Evolutionary conservation across 2,888 invertebrate genomes (phyloP), one percentile per base, ranked within the genome.

Genomic region (Altica lythri): DNA sequence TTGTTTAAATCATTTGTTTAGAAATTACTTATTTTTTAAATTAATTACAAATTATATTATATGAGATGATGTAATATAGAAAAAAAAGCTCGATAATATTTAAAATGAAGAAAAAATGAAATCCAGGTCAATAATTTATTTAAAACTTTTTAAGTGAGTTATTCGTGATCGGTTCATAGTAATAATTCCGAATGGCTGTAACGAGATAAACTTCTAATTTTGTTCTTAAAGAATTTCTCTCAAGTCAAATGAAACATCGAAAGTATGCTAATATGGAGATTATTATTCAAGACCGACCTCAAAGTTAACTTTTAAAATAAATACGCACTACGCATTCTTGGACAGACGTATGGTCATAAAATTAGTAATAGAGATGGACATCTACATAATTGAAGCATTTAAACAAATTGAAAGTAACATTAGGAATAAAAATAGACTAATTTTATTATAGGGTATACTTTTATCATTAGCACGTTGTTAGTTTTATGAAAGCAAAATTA

Each of bases 251-350:
- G 22, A 19, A 55, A 47, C 27, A 58, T 47, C 35, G 54, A 58
- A 58, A 58, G 57, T 58, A 58, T 58, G 57, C 54, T 58, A 58
- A 58, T 58, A 35, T 43, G 22, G 17, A 45, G 19, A 38, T 58
- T 54, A 55, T 55, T 55, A 58, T 58, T 58, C 57, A 35, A 43
- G 42, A 46, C 12, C 51, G 51, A 45, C 47, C 51, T 51, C 51
- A 46, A 42, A 55, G 35, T 47, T 47, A 6, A 43, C 50, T 34
- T 22, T 19, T 17, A 32, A 49, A 49, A 42, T 32, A 34, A 48
- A 42, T 27, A 16, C 17, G 35, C 17, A 19, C 10, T 18, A 17
- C n/a, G 32, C 10, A 27, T 25, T 37, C 47, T 35, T 14, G 14
- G 12, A 10, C 13, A 14, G 18, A 37, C 25, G 4, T 12, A 16